Evolutionary conservation across 1,140 invertebrate genomes (phyloP).

Genomic region (Cotesia vestalis): DNA sequence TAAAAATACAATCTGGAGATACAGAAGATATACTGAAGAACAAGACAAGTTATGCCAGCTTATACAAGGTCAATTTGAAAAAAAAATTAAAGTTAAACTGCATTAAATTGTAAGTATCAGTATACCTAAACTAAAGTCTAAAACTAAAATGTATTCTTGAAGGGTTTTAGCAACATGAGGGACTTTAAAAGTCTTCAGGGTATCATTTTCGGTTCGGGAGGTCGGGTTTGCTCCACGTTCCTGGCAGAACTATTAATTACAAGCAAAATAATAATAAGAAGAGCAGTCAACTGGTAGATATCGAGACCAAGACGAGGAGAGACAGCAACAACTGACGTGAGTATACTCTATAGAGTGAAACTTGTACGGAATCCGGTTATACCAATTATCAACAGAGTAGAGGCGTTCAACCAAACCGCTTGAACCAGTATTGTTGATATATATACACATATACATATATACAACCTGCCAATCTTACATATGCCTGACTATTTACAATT

Average conservation of each 20-base stretch:
- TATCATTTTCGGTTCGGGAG: slow-evolving; percentile 32
- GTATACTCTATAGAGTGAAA: slow-evolving; percentile 44
- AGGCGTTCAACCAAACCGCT: slow-evolving; percentile 7
- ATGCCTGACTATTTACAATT: not conserved
- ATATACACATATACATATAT: too few relatives aligned
- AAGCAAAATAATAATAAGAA: slow-evolving; percentile 33
- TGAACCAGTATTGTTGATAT: not conserved
- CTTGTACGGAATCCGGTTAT: slow-evolving; percentile 54
- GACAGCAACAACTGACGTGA: not conserved
- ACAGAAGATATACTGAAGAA: too few relatives aligned
- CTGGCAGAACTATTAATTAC: slow-evolving; percentile 61
- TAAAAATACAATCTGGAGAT: too few relatives aligned
- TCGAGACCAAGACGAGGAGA: slow-evolving; percentile 10
- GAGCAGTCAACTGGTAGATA: not conserved
- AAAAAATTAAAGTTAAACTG: too few relatives aligned
- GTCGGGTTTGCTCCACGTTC: slow-evolving; percentile 1
- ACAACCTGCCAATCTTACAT: not conserved
- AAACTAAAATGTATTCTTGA: not conserved
- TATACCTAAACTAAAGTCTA: not conserved
- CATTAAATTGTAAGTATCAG: too few relatives aligned
- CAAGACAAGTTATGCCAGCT: too few relatives aligned
- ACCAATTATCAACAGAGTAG: slow-evolving; percentile 53
- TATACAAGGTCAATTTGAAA: too few relatives aligned
- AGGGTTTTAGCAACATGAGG: not conserved
- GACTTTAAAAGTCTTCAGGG: slow-evolving; percentile 9